Evolutionary conservation across 2,113 vertebrate genomes (phyloP).

Genomic region (Rhea americana): DNA sequence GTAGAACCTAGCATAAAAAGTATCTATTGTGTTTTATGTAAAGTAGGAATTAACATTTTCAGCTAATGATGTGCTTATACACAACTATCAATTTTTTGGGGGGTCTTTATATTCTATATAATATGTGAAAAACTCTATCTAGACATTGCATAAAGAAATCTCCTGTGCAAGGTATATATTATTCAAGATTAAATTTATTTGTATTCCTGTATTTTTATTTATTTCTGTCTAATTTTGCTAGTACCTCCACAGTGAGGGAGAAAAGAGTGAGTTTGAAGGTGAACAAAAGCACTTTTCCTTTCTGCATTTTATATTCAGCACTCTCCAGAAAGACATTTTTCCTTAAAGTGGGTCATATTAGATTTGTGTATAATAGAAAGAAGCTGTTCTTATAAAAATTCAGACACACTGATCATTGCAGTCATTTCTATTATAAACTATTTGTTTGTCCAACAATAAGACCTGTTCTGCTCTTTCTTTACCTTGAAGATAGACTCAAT

Average conservation of each 20-base stretch:
- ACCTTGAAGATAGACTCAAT: background rate
- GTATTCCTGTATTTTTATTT: background rate
- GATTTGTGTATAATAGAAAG: background rate
- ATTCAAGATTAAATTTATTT: background rate
- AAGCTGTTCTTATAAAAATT: background rate
- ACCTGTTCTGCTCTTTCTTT: background rate
- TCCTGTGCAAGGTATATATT: background rate
- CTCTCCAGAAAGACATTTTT: background rate
- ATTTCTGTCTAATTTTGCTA: background rate
- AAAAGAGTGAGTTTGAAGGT: background rate
- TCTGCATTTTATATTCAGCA: background rate
- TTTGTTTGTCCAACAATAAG: background rate
- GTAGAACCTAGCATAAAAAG: background rate
- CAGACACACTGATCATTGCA: background rate
- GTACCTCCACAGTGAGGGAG: background rate
- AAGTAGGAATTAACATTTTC: background rate
- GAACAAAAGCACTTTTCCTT: background rate
- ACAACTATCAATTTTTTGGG: accelerated
- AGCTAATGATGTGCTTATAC: background rate
- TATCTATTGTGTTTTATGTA: background rate
- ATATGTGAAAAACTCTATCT: background rate
- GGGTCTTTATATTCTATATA: accelerated
- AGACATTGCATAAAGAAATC: background rate
- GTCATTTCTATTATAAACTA: background rate
- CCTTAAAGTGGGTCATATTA: background rate